Percentiles rank a stretch among this genome's conserved stretches.
Evolutionary conservation across 2,888 invertebrate species (phyloP).

Genomic region (Dicyrtoma fusca): DNA sequence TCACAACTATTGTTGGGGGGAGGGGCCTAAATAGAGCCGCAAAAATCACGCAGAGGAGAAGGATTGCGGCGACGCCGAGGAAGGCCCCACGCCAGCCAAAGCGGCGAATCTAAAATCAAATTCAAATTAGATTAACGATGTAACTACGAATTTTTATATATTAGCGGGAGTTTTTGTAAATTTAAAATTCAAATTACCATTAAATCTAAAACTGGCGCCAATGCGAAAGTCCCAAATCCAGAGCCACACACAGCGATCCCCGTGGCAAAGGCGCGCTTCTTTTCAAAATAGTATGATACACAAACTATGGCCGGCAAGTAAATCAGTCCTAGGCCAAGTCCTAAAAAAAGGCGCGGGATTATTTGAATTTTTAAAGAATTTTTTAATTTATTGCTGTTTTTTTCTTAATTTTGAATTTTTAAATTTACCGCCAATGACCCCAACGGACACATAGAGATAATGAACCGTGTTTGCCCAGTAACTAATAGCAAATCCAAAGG

Average conservation of each 20-base stretch:
- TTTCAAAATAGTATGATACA: constrained; percentile 96
- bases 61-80: constrained; percentile 79
- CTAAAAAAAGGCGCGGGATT: constrained; percentile 61
- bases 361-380: constrained; percentile 13
- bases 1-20: constrained; percentile 55
- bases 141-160: too few species aligned
- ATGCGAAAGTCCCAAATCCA: constrained; percentile 90
- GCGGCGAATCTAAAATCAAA: constrained; percentile 62
- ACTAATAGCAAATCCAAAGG: constrained; percentile 76
- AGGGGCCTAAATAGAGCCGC: constrained; percentile 90
- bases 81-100: constrained; percentile 89
- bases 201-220: constrained; percentile 76
- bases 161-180: too few species aligned
- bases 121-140: not conserved
- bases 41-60: constrained; percentile 84
- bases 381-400: too few species aligned
- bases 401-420: constrained; percentile 19
- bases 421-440: constrained; percentile 75
- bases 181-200: too few species aligned
- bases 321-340: constrained; percentile 95
- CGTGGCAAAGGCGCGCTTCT: constrained; percentile 89
- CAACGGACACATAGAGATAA: constrained; percentile 88
- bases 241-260: constrained; percentile 94
- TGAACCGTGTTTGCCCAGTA: constrained; percentile 80
- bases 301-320: constrained; percentile 97